phyloP scores from a whole-genome alignment of 2,797 vertebrate genomes.

The Oreochromis grahami region DNA sequence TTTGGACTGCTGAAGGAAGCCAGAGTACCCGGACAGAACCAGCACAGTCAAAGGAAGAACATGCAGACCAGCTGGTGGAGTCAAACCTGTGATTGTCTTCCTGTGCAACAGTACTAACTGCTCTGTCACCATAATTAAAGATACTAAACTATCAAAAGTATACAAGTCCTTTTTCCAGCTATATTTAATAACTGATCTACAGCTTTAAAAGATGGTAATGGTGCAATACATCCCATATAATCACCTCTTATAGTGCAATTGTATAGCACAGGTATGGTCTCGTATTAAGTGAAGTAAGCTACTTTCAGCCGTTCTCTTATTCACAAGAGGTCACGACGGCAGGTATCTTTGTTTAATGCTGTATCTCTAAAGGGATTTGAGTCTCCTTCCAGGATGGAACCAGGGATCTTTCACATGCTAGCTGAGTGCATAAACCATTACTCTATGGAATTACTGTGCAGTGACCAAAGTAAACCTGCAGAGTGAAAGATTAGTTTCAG shows the following conservation, averaged over 20 bases:
- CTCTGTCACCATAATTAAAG: not conserved
- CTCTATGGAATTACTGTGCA: fast-evolving
- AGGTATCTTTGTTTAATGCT: not conserved
- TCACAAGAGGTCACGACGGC: fast-evolving
- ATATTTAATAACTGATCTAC: not conserved
- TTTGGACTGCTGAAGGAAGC: not conserved
- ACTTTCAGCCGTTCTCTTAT: not conserved
- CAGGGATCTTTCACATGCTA: not conserved
- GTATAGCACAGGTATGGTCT: not conserved
- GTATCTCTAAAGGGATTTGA: not conserved
- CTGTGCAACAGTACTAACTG: not conserved
- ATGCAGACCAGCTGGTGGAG: not conserved
- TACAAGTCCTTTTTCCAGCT: not conserved
- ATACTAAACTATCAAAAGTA: not conserved
- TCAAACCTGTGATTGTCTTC: not conserved
- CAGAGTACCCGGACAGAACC: not conserved
- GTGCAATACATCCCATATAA: fast-evolving
- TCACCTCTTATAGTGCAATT: not conserved
- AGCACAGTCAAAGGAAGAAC: not conserved
- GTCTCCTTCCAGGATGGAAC: not conserved
- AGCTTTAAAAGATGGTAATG: not conserved
- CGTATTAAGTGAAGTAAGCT: not conserved
- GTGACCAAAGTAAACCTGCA: not conserved
- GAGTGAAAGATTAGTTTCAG: not conserved
- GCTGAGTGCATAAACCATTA: not conserved